Evolutionary conservation across 2,888 invertebrate genomes (phyloP).

Genomic region (Megaustenia siamemsis): DNA sequence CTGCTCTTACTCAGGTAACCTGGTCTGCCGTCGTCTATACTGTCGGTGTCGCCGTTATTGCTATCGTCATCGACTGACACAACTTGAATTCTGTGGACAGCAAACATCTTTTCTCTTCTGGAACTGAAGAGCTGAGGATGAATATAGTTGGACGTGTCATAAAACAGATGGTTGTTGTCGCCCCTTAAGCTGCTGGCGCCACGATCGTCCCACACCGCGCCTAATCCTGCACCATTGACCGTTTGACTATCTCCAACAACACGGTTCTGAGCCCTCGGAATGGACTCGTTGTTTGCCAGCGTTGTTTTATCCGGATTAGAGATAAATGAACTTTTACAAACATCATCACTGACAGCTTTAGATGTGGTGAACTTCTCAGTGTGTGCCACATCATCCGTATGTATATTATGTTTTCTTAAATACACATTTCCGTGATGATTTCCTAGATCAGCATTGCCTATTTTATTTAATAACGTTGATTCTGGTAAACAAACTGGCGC

Average conservation of each 20-base stretch:
- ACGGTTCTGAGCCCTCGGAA: background rate
- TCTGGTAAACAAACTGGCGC: slow-evolving; percentile 29
- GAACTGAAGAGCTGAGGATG: background rate
- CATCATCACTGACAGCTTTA: too few relatives aligned
- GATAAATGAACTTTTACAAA: background rate
- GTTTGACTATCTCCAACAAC: background rate
- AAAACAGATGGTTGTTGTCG: background rate
- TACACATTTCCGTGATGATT: background rate
- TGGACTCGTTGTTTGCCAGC: slow-evolving; percentile 32
- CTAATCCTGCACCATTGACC: background rate
- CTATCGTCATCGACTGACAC: slow-evolving; percentile 27
- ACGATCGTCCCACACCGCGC: background rate
- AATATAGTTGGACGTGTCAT: background rate
- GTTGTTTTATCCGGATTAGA: slow-evolving; percentile 52
- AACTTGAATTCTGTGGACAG: slow-evolving; percentile 28
- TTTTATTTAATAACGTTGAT: slow-evolving; percentile 8
- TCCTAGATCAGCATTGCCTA: background rate
- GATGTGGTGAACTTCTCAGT: background rate
- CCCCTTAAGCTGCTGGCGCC: background rate
- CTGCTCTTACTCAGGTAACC: background rate
- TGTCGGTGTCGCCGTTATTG: slow-evolving; percentile 27
- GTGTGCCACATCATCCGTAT: background rate
- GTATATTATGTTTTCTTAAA: background rate
- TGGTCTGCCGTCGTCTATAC: background rate
- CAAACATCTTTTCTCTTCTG: slow-evolving; percentile 19